Evolutionary conservation across 1,140 invertebrate genomes (phyloP), one percentile per base, ranked within the genome.

Genomic region (Zophobas morio): DNA sequence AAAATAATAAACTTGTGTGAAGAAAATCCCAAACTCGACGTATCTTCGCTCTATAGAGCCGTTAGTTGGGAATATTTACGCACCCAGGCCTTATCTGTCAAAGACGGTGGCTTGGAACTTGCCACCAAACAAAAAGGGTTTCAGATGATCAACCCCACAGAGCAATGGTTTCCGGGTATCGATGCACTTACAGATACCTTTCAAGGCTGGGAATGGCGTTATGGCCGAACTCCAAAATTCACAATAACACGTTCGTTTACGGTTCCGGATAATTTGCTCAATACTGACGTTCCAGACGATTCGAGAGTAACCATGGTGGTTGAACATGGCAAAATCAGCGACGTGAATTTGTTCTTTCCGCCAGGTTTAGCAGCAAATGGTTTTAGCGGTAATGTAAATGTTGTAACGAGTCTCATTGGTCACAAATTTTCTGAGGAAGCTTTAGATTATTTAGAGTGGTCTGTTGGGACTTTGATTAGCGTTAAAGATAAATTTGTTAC

Each of bases 141-240:
- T 86, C 92, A 95, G 82, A 90, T 93, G 82, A 88, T 98, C n/a
- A 94, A 96, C 87, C 96, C 96, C 6, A 94, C 92, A 0, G 94
- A 97, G 80, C 90, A 93, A 66, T 94, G 93, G 92, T 98, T 96
- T 85, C 94, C 95, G 85, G 96, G 95, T 94, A 89, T 97, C 6
- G 86, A 84, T 0, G 88, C 89, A 54, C 89, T 95, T 74, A 88
- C 89, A 51, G 85, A 90, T 51, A 90, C 93, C 76, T 91, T 96
- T 35, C 84, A 88, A 76, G 93, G 91, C 8, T 98, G 96, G 96
- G 90, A 96, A 60, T 98, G 96, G 96, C 91, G 91, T 70, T 96
- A 90, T 86, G 96, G 95, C n/a, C 93, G 92, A 84, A 96, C 96
- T 0, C 96, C 96, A 0, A 91, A 92, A 81, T 98, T 98, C 86